These are phyloP conservation scores for Polypedilum pembai DNA, from an alignment of 1,140 invertebrate genomes.

Conservation along the genomic window DNA sequence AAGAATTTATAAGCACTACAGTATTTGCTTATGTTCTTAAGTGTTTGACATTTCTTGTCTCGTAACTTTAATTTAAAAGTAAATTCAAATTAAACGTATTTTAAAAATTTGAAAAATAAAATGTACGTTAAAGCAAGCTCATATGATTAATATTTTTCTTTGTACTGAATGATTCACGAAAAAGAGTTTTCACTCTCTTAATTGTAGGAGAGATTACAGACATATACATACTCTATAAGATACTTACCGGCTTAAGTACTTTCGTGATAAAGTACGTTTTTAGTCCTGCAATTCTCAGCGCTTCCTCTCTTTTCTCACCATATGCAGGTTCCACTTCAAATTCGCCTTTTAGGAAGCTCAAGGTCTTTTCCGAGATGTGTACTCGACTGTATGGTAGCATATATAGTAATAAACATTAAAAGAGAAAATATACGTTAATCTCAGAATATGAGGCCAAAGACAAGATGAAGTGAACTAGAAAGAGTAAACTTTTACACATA, in stretches of 20 bases:
- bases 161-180: too few species aligned
- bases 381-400: conserved; percentile 58
- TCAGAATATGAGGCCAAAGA: conserved; percentile 3
- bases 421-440: conserved; percentile 24
- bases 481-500: conserved; percentile 47
- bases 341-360: conserved; percentile 81
- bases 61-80: too few species aligned
- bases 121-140: too few species aligned
- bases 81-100: too few species aligned
- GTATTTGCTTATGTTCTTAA: background rate
- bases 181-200: too few species aligned
- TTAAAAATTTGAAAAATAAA: too few species aligned
- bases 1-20: background rate
- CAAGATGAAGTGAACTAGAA: conserved; percentile 6
- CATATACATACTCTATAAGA: background rate
- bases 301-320: conserved; percentile 81
- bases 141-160: too few species aligned
- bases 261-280: conserved; percentile 87
- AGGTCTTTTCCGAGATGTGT: conserved; percentile 89
- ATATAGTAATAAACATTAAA: conserved; percentile 31
- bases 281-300: conserved; percentile 74
- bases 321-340: conserved; percentile 92
- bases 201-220: too few species aligned
- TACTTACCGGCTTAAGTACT: conserved; percentile 72
- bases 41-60: too few species aligned